Base-by-base conservation (phyloP, 2,888 invertebrate genomes). In the Pollenia labialis region DNA sequence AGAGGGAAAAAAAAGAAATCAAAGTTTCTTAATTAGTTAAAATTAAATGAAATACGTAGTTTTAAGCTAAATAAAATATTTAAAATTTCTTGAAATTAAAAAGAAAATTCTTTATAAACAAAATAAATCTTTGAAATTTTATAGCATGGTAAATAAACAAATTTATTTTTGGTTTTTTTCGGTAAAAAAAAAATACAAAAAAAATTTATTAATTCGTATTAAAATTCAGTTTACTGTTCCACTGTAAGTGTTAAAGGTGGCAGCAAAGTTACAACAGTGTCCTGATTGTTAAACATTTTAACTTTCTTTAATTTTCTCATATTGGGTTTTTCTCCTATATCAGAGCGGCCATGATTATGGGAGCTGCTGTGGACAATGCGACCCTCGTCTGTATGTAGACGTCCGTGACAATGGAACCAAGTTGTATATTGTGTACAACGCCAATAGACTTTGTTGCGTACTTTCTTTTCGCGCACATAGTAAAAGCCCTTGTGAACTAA, bases 361-460 rank as follows among this genome's bases (percentile, higher is more conserved):
- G 79, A 87, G 42, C 90, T 91, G 12, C 87, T 88, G 71, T 92
- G 92, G 1, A 92, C 90, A 32, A 93, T 90, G 4, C 87, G 83
- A 4, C 90, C 90, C 4, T 90, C 84, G 0, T 90, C 86, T 0
- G 93, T 92, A 85, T 93, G 93, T 2, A 93, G 87, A 18, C 93
- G 90, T 6, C 91, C 93, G 58, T 92, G 93, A 76, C 93, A 93
- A 76, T 90, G 92, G 11, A 88, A 74, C 0, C 88, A 80, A 4
- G 93, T 93, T 9, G 93, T 93, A 71, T 93, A 93, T 80, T 93
- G 91, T 1, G 92, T 92, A 87, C 93, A 93, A 46, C 93, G 91
- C 93, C 93, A 93, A 87, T 93, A 93, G 10, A 91, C 90, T 87
- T 93, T 93, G 40, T 89, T 88, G 0, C 91, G 91, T 16, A 92